Evolutionary conservation across 2,797 vertebrate genomes (phyloP).

Genomic region (Thalassophryne amazonica): DNA sequence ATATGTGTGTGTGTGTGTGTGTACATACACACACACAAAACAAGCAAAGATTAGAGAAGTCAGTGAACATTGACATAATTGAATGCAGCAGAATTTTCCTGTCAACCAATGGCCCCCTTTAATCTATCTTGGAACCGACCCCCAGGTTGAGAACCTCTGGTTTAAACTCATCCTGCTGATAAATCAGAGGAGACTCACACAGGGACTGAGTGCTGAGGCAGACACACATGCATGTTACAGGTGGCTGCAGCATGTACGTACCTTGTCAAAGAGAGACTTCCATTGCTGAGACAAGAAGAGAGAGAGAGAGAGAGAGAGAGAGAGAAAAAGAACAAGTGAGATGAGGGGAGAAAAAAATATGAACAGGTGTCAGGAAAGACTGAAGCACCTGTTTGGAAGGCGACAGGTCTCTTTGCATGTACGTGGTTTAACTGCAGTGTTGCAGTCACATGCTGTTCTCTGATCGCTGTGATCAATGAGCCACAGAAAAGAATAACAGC

Average conservation of each 20-base stretch:
- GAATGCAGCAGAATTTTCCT: no score
- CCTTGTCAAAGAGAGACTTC: slow-evolving; percentile 97
- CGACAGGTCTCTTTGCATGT: neutral
- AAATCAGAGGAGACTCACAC: slow-evolving; percentile 8
- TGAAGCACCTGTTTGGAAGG: slow-evolving; percentile 40
- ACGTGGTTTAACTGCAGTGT: slow-evolving; percentile 16
- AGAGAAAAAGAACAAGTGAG: slow-evolving; percentile 24
- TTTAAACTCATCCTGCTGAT: no score
- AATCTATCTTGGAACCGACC: no score
- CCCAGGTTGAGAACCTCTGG: no score
- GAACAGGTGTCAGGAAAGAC: slow-evolving; percentile 19
- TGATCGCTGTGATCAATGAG: slow-evolving; percentile 42
- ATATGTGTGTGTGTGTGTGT: no score
- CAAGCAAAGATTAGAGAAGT: no score
- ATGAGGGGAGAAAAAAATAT: neutral
- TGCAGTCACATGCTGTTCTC: slow-evolving; percentile 15
- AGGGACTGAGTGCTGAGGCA: no score
- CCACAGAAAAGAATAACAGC: slow-evolving; percentile 31
- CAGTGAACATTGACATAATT: no score
- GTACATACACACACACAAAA: no score
- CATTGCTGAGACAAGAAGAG: slow-evolving; percentile 82
- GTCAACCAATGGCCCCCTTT: no score
- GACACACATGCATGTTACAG: slow-evolving; percentile 29
- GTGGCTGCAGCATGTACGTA: slow-evolving; percentile 69
- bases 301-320: slow-evolving; percentile 18